Base-by-base conservation (phyloP, 1,140 invertebrate genomes). In the Coelopa frigida region DNA sequence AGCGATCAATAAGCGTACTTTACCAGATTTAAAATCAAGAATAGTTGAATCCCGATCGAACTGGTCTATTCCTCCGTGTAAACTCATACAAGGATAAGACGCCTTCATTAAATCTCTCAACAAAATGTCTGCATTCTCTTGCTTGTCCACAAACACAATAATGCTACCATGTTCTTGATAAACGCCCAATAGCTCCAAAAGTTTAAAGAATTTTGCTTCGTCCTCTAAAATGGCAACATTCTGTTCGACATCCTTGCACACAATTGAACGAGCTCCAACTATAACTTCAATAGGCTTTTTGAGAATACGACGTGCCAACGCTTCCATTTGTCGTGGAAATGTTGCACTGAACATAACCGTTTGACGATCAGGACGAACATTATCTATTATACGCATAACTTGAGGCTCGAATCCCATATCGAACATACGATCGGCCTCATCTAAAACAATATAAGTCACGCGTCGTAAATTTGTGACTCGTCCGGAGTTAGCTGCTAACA, bases 351-450 rank as follows among this genome's bases (percentile, higher is more conserved):
- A 99, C 80, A 99, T 87, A 1, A 99, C 95, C 0, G 94, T 98
- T 72, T 99, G 94, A 37, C 94, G 72, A 72, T 99, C 96, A 0
- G 97, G 97, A 24, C 96, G 77, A 3, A 98, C 84, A 68, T 97
- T 97, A 57, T 98, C 95, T 53, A 99, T 87, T 35, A 99, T 98
- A 53, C 92, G 82, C 88, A 94, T 97, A 1, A 94, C 89, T 74
- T 99, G 96, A 5, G 96, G 96, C 72, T 99, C 96, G 72, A 99
- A 99, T 14, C 96, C 96, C 94, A 99, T 98, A 65, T 99, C 97
- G 66, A 99, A 99, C 96, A 99, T 99, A 26, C 97, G 75, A 72
- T 99, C 97, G 2, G 97, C 97, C 73, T 99, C 97, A 72, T 99
- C 97, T 3, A 99, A 70, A 1, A 99, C 96, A 24, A 98, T 82